Percentiles rank a stretch among this genome's conserved stretches.
Evolutionary conservation across 30 jellyfish, hydroid and myxozoan species (phyloP).

Genomic region (Chironex yamaguchii): DNA sequence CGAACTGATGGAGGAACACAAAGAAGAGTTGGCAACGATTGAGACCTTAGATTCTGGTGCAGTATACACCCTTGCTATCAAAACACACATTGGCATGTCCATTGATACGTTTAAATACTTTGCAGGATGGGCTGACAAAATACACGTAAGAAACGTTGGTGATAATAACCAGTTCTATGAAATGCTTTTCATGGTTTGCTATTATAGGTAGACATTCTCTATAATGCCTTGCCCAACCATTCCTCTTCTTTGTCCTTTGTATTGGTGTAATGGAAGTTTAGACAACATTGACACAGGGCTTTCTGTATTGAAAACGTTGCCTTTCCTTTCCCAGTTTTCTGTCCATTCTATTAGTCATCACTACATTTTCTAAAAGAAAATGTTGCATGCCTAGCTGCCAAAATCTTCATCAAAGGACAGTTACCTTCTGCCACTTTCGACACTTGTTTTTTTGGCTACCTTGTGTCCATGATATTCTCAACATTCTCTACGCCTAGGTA

Average conservation of each 20-base stretch:
- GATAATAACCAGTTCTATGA: not conserved
- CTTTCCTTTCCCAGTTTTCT: too few species aligned
- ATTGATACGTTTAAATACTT: slow-evolving; percentile 90
- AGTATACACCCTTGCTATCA: slow-evolving; percentile 94
- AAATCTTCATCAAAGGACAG: too few species aligned
- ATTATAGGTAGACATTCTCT: not conserved
- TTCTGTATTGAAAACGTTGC: too few species aligned
- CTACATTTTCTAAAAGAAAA: too few species aligned
- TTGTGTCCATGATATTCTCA: too few species aligned
- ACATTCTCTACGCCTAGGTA: too few species aligned
- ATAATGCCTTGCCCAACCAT: not conserved
- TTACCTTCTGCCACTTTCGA: too few species aligned
- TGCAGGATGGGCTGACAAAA: slow-evolving; percentile 98
- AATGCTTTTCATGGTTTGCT: not conserved
- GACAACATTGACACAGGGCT: not conserved
- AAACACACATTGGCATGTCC: slow-evolving; percentile 98
- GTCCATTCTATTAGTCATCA: too few species aligned
- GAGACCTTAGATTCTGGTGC: slow-evolving; percentile 99
- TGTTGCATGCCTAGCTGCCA: too few species aligned
- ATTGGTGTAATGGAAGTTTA: not conserved
- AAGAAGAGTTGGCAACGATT: slow-evolving; percentile 94
- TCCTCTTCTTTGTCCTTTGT: not conserved
- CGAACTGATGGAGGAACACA: slow-evolving; percentile 94
- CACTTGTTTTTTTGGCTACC: too few species aligned
- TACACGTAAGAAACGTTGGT: slow-evolving; percentile 69